Percentiles rank a stretch among this genome's conserved stretches.
These are phyloP conservation scores for Platycheirus albimanus DNA, from an alignment of 2,888 invertebrate species.

Conservation along the genomic window DNA sequence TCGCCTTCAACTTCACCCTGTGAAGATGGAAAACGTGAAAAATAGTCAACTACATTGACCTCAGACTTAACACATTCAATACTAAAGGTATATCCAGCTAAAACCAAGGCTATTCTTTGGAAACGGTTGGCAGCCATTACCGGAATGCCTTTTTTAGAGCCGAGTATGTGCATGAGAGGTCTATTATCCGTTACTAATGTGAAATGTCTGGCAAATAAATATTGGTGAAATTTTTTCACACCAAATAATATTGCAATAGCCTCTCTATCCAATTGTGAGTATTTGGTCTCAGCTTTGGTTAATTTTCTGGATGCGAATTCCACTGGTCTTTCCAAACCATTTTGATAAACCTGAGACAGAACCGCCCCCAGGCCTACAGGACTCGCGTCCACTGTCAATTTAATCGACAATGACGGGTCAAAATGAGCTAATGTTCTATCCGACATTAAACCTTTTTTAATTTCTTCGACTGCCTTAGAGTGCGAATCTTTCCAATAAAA, in stretches of 20 bases:
- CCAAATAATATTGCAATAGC: constrained; percentile 1
- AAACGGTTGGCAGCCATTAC: constrained; percentile 1
- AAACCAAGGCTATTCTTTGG: neutral
- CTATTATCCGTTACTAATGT: neutral
- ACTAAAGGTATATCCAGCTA: neutral
- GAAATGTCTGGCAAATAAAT: neutral
- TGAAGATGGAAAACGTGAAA: neutral
- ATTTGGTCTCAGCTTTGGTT: neutral
- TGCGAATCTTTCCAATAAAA: neutral
- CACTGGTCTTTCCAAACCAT: neutral
- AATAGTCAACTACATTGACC: constrained; percentile 1
- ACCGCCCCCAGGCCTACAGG: constrained; percentile 5
- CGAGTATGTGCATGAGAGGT: neutral
- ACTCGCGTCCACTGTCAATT: neutral
- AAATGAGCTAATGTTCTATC: constrained; percentile 13
- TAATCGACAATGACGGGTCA: neutral
- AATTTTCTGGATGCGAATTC: constrained; percentile 1
- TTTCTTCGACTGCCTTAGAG: neutral
- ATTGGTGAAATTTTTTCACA: constrained; percentile 6
- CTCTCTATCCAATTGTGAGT: neutral
- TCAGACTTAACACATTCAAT: constrained; percentile 9
- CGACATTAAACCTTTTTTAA: neutral
- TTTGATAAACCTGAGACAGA: neutral
- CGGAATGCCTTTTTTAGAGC: neutral
- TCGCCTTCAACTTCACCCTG: neutral